Base-by-base conservation (phyloP, 2,888 invertebrate species). In the Cataglyphis rosenhaueri region DNA sequence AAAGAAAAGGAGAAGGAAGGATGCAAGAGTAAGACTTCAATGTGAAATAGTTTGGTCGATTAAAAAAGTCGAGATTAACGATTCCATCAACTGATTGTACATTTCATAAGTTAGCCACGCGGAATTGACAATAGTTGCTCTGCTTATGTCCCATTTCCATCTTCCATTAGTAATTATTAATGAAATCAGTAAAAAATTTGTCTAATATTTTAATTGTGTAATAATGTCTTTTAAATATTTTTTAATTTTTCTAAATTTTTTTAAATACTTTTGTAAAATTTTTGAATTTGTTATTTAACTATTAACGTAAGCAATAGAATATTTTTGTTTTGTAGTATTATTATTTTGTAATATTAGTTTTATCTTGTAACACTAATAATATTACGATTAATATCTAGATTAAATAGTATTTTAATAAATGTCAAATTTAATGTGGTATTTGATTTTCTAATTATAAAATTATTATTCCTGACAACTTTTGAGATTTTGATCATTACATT, bases 1-100 rank as follows among this genome's bases (percentile, higher is more conserved):
- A 44, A 59, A 70, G 57, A 61, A 79, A 79, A 59, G 32, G 48
- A 62, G 61, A 75, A 73, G 29, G 55, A 48, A 75, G 44, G 57
- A 71, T 66, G 38, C 55, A 73, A 44, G 83, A 64, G 62, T 66
- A 57, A 55, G 64, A 44, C 75, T 65, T 82, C 81, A 86, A 89
- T 83, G 84, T 73, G 82, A 87, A 83, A 64, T 65, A 82, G 76
- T 84, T 84, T 52, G 71, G 62, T 21, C 15, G 76, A 68, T 44
- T 65, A 79, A 68, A 48, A 62, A 29, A 55, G 41, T 32, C 9
- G 41, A 78, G 66, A 83, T 85, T 84, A 86, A 88, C 86, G 86
- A 83, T 87, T 85, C 86, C 86, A 87, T 90, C 88, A 88, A 83
- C 88, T 86, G 87, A 91, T 87, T 88, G 89, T 90, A 82, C 74